Conservation (phyloP, 2,888 invertebrate genomes). For the Dryobotodes eremita region DNA sequence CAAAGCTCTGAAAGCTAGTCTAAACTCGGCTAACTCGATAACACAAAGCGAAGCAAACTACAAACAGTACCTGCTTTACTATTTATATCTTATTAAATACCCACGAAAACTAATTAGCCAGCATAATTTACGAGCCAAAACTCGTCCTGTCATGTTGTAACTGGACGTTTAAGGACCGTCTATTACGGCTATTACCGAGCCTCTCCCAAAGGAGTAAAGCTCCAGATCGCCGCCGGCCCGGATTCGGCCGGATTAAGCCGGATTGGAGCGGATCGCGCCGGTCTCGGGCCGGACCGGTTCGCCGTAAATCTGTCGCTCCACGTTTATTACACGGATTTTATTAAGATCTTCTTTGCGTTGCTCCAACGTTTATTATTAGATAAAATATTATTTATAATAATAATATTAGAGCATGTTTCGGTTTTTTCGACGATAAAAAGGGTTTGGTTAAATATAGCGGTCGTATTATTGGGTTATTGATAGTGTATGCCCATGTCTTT, state of each 20-base stretch:
- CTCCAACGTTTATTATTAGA: conserved; percentile 62
- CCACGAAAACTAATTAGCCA: conserved; percentile 66
- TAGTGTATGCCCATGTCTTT: conserved; percentile 42
- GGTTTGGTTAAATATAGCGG: conserved; percentile 57
- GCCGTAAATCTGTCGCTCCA: conserved; percentile 77
- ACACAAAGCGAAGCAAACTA: conserved; percentile 25
- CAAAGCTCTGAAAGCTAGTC: neutral
- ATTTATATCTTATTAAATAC: conserved; percentile 67
- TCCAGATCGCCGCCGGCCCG: conserved; percentile 68
- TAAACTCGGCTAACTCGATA: conserved; percentile 33
- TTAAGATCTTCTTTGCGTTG: conserved; percentile 70
- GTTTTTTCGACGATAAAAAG: conserved; percentile 60
- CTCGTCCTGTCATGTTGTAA: conserved; percentile 61
- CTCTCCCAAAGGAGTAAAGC: conserved; percentile 68
- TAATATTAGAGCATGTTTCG: conserved; percentile 63
- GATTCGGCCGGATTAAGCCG: conserved; percentile 72
- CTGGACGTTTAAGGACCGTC: conserved; percentile 63
- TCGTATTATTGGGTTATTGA: conserved; percentile 54
- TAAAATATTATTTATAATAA: conserved; percentile 63
- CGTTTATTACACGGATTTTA: conserved; percentile 78
- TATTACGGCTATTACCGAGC: conserved; percentile 66
- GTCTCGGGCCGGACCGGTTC: conserved; percentile 68
- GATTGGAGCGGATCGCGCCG: conserved; percentile 72
- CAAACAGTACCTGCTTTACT: conserved; percentile 49
- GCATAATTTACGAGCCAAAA: conserved; percentile 66